Conservation (phyloP, 2,888 invertebrate species). For the Melanostoma scalare region DNA sequence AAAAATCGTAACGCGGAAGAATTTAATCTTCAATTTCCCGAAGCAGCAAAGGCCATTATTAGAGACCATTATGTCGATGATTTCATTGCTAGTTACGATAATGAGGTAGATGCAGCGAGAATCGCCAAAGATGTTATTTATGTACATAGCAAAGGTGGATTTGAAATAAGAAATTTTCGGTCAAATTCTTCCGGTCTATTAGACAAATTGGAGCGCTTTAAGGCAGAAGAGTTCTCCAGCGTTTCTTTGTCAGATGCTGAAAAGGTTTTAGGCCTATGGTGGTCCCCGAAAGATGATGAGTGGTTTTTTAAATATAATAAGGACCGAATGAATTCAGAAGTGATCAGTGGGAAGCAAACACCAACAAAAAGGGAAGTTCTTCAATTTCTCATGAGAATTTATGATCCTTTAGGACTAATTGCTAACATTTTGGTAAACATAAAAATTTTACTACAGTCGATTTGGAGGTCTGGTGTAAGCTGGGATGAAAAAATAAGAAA, state of each 20-base stretch:
- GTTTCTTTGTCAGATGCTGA: constrained; percentile 30
- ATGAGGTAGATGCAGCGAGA: background rate
- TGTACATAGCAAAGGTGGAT: constrained; percentile 11
- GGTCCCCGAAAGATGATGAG: constrained; percentile 60
- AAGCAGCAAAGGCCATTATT: background rate
- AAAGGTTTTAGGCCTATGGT: constrained; percentile 60
- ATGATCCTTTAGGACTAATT: constrained; percentile 45
- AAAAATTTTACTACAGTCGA: too few relatives aligned
- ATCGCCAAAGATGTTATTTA: constrained; percentile 21
- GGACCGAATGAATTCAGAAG: constrained; percentile 16
- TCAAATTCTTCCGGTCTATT: background rate
- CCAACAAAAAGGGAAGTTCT: constrained; percentile 73
- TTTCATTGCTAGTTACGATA: constrained; percentile 9
- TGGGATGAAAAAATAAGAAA: constrained; percentile 26
- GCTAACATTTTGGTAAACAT: too few relatives aligned
- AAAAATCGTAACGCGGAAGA: constrained; percentile 12
- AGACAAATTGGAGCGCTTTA: constrained; percentile 1
- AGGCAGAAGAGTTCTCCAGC: background rate
- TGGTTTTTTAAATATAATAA: constrained; percentile 58
- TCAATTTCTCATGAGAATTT: constrained; percentile 74
- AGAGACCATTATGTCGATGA: constrained; percentile 11
- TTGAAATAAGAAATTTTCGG: constrained; percentile 16
- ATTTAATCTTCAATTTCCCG: constrained; percentile 6
- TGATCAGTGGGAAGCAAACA: constrained; percentile 33
- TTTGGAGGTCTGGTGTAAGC: constrained; percentile 24